Evolutionary conservation across 2,797 vertebrate genomes (phyloP).

Genomic region (Anguilla pacifica): DNA sequence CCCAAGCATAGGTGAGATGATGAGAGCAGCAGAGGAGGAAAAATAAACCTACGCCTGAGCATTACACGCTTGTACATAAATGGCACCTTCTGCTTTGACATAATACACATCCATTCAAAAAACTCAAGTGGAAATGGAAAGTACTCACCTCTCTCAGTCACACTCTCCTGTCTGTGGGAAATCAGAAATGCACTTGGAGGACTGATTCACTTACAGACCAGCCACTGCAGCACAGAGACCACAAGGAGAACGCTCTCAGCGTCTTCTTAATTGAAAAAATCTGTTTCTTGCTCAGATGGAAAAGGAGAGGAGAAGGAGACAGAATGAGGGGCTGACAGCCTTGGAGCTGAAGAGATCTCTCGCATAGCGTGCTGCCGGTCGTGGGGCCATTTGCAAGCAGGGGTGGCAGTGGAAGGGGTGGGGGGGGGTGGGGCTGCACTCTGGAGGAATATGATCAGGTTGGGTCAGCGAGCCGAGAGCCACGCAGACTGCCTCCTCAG

Average conservation of each 20-base stretch:
- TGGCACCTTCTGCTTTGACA: background rate
- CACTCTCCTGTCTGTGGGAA: constrained; percentile 48
- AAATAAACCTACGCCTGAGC: background rate
- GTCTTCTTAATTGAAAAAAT: constrained; percentile 73
- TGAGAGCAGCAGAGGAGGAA: no score
- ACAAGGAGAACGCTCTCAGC: constrained; percentile 58
- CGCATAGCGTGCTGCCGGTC: constrained; percentile 32
- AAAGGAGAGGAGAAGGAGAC: constrained; percentile 36
- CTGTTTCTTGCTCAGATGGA: constrained; percentile 60
- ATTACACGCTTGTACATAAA: background rate
- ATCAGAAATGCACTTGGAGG: constrained; percentile 44
- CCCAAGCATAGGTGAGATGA: constrained; percentile 1
- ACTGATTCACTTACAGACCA: constrained; percentile 40
- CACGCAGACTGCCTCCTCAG: constrained; percentile 58
- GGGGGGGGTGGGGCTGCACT: constrained; percentile 36
- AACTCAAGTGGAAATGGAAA: background rate
- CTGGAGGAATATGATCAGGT: constrained; percentile 51
- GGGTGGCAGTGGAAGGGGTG: background rate
- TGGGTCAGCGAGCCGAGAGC: constrained; percentile 60
- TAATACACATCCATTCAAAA: background rate
- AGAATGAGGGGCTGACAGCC: constrained; percentile 39
- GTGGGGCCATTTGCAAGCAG: constrained; percentile 28
- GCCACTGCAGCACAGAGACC: constrained; percentile 54
- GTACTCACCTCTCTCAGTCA: constrained; percentile 65
- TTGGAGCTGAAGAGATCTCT: constrained; percentile 50